Evolutionary conservation across 2,113 vertebrate species (phyloP), one percentile per base, ranked within the genome.

Genomic region (Phylloscopus trochilus): DNA sequence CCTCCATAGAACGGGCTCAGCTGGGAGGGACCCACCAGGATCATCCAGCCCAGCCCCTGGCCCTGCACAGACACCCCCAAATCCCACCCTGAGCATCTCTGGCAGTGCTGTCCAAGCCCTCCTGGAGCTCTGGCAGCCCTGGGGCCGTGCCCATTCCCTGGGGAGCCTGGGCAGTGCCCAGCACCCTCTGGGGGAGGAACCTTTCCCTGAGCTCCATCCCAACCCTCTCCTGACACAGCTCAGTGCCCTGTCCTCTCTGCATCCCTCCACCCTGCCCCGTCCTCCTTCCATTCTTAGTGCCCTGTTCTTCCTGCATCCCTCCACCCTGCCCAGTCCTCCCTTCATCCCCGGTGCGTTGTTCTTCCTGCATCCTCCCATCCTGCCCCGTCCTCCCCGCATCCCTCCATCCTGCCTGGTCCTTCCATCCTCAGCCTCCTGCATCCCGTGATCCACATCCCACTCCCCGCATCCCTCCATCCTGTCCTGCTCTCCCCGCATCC

Each of bases 181-280:
- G n/a, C n/a, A 55, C n/a, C 27, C 56, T 26, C 66, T 55, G 56
- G 30, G n/a, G 22, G 9, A 44, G 12, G 83, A 52, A 9, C 24
- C 64, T 63, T 53, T 10, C 8, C 33, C n/a, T 41, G 56, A 55
- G 3, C 0, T 55, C 41, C 64, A 55, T 1, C 39, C 56, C 22
- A 3, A 79, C 2, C 33, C 19, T 47, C 6, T 13, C 17, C 26
- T 79, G 26, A 5, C 49, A n/a, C 37, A 53, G 49, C 21, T 9
- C 3, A 1, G 9, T 14, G n/a, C 4, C 13, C 13, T 0, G 1
- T 35, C 21, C 77, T 67, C 15, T 4, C 15, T 13, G 6, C 41
- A 22, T 39, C 49, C 19, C 11, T 44, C 55, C 43, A 18, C n/a
- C n/a, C 12, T 26, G 7, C 51, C 55, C 3, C 3, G 8, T 16